Evolutionary conservation across 2,888 invertebrate species (phyloP), one percentile per base, ranked within the genome.

Genomic region (Bellardia bayeri): DNA sequence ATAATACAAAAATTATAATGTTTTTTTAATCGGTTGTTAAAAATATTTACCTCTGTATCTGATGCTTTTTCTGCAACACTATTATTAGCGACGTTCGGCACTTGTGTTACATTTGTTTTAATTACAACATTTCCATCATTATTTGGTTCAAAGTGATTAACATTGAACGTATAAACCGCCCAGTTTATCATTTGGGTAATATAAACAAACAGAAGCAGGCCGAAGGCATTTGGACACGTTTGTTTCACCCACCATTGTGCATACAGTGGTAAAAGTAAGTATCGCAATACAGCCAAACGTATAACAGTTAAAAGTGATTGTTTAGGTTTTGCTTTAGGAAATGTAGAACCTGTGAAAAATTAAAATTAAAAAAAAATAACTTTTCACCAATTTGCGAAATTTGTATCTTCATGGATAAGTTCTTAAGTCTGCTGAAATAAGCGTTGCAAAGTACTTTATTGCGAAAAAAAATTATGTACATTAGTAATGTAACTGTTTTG

Each of bases 251-350:
- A 99, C 98, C 98, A 99, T 92, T 95, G 96, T 91, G 96, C 96
- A 91, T 97, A 96, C 23, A 97, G 94, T 4, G 99, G 99, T 82
- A 99, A 94, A 91, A 99, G 95, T 79, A 98, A 91, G 69, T 98
- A 96, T 76, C 98, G 95, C 86, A 97, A 94, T 75, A 98, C 94
- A 7, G 98, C 98, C 92, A 97, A 95, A 93, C 97, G 96, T 87
- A 97, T 96, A 87, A 98, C 97, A 61, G 97, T 97, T 64, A 97
- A 95, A 93, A 98, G 95, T 88, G 98, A 97, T 94, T 98, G 97
- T 91, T 98, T 98, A 2, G 99, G 98, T 94, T 99, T 99, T 16
- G 98, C 97, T 95, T 99, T 99, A 14, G 98, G 97, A 94, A 99
- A 99, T 85, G 98, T 98, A 58, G 99, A 98, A 68, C 98, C 98